Base-by-base conservation (phyloP, 2,113 vertebrate species). In the Sinocyclocheilus anophthalmus region DNA sequence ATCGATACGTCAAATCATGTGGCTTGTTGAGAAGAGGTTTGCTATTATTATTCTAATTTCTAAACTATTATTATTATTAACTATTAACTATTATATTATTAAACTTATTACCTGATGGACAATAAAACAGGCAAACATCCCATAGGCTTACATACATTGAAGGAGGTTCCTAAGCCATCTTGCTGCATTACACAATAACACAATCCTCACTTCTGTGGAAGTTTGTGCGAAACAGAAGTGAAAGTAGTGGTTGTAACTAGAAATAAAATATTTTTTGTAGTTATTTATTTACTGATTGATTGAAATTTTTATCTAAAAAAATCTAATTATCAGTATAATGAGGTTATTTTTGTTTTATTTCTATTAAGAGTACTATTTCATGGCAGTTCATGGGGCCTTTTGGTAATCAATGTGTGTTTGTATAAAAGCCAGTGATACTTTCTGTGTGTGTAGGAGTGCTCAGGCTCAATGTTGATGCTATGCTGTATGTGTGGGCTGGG, bases 401-500 rank as follows among this genome's bases (percentile, higher is more conserved):
- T 69, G 14, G 30, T 53, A 33, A 33, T 57, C 18, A 67, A 0
- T 67, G 14, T 65, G 59, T 65, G 48, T 77, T 82, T 78, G 6
- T 55, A 77, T 77, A 55, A 26, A 55, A 80, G n/a, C 55, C 55
- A 1, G 26, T 55, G 42, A 39, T 72, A 26, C 11, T 5, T 86
- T 42, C 87, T 89, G 91, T 92, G 88, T 89, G 80, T 63, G 83
- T 77, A 76, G 55, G 63, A 30, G 76, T 50, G 69, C n/a, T 65
- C 5, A 5, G 30, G 42, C 50, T 86, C 81, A 59, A 26, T 73
- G 65, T 84, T 84, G 81, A 73, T 72, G 26, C 81, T 84, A 76
- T 85, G 87, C n/a, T 67, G 53, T 81, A 83, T 88, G 89, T 77
- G 84, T 91, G 79, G 83, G 76, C 88, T 75, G 88, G 90, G 91